Evolutionary conservation across 2,888 invertebrate genomes (phyloP).

Genomic region (Trichacis sp.): DNA sequence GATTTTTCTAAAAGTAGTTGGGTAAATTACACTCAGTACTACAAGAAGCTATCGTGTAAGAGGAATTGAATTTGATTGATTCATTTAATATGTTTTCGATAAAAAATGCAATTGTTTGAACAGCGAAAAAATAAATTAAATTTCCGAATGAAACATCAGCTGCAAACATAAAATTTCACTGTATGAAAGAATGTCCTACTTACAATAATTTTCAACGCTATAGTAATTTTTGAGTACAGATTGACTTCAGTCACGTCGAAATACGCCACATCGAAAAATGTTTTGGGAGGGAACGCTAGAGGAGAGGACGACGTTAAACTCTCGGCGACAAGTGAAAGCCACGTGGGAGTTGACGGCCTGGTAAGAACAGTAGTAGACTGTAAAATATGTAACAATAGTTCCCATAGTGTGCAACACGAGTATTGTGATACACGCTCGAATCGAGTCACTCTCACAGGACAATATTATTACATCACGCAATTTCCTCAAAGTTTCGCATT

Average conservation of each 20-base stretch:
- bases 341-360: slow-evolving; percentile 62
- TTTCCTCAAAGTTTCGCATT: slow-evolving; percentile 63
- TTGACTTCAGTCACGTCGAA: neutral
- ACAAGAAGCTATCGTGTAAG: too few relatives aligned
- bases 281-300: slow-evolving; percentile 32
- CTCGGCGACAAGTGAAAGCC: slow-evolving; percentile 67
- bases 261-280: slow-evolving; percentile 8
- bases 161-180: too few relatives aligned
- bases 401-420: slow-evolving; percentile 65
- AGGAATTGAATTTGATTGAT: too few relatives aligned
- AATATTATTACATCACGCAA: slow-evolving; percentile 68
- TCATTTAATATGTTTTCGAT: too few relatives aligned
- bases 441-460: slow-evolving; percentile 67
- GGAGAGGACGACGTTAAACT: slow-evolving; percentile 47
- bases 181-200: too few relatives aligned
- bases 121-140: too few relatives aligned
- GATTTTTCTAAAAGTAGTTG: too few relatives aligned
- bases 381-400: slow-evolving; percentile 69
- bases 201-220: too few relatives aligned
- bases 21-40: too few relatives aligned
- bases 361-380: slow-evolving; percentile 62
- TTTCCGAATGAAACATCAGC: too few relatives aligned
- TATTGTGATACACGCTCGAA: slow-evolving; percentile 58
- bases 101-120: too few relatives aligned
- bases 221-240: too few relatives aligned